These are phyloP conservation scores for Scomber japonicus DNA, from an alignment of 2,113 vertebrate species.

Conservation along the genomic window DNA sequence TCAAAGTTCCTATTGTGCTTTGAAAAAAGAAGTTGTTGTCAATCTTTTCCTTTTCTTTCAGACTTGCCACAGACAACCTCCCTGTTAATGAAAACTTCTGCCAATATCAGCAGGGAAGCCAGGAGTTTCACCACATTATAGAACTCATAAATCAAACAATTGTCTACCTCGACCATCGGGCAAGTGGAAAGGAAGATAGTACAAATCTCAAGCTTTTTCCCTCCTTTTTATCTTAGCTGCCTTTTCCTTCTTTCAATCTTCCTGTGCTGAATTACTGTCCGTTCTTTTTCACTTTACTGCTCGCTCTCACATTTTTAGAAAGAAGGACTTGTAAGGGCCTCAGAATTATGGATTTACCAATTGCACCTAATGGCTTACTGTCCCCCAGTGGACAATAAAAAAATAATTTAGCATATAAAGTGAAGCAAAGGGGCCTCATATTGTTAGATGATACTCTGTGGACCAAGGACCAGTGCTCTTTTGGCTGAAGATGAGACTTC, in stretches of 20 bases:
- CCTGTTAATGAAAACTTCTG: conserved; percentile 56
- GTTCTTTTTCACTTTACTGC: conserved; percentile 20
- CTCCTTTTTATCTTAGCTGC: conserved; percentile 21
- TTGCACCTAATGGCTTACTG: conserved; percentile 66
- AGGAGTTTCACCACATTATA: conserved; percentile 57
- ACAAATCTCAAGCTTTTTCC: neutral
- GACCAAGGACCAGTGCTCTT: conserved; percentile 37
- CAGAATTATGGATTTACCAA: conserved; percentile 69
- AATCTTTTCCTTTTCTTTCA: conserved; percentile 31
- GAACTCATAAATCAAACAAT: conserved; percentile 67
- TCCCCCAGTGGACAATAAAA: conserved; percentile 64
- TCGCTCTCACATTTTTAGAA: conserved; percentile 27
- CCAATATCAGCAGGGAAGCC: conserved; percentile 33
- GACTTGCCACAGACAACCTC: conserved; percentile 31
- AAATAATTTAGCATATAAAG: conserved; percentile 71
- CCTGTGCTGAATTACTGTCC: conserved; percentile 27
- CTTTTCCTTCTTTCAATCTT: conserved; percentile 34
- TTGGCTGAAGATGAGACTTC: conserved; percentile 53
- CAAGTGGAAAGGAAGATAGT: conserved; percentile 50
- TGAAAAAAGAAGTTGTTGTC: neutral
- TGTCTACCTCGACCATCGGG: conserved; percentile 38
- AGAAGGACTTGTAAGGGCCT: conserved; percentile 37
- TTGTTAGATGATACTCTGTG: conserved; percentile 30
- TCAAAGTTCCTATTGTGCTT: conserved; percentile 24
- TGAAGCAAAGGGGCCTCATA: conserved; percentile 23